Evolutionary conservation across 1,140 invertebrate genomes (phyloP).

Genomic region (Formica selysi): DNA sequence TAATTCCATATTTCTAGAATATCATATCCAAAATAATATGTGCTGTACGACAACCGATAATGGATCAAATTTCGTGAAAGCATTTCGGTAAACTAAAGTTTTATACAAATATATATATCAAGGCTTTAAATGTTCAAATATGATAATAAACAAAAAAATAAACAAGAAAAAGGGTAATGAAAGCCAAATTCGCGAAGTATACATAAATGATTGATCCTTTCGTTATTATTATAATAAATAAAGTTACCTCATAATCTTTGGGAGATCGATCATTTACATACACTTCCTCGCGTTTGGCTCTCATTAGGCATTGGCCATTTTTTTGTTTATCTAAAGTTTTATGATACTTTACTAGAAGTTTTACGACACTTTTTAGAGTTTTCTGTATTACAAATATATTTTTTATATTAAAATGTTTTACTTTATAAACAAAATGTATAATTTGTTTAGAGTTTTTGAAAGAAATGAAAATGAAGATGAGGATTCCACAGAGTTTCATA

Average conservation of each 20-base stretch:
- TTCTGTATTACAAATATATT: neutral
- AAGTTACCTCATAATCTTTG: no score
- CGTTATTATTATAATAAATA: no score
- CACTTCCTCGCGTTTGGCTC: no score
- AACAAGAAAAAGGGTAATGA: no score
- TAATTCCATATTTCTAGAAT: neutral
- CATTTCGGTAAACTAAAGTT: conserved; percentile 6
- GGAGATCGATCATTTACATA: no score
- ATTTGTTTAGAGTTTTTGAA: neutral
- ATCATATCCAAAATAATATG: conserved; percentile 17
- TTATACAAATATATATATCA: no score
- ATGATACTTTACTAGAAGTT: neutral
- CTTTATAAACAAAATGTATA: conserved; percentile 18
- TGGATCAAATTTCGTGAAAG: conserved; percentile 25
- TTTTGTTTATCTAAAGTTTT: neutral
- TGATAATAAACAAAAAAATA: no score
- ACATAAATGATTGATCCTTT: no score
- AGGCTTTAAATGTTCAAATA: no score
- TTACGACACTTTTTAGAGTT: neutral
- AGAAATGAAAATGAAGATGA: neutral
- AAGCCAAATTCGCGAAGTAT: no score
- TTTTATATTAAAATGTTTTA: conserved; percentile 3
- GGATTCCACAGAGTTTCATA: neutral
- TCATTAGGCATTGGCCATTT: no score
- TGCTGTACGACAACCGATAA: conserved; percentile 1